Conservation (phyloP, 2,797 vertebrate genomes). For the Betta splendens region DNA sequence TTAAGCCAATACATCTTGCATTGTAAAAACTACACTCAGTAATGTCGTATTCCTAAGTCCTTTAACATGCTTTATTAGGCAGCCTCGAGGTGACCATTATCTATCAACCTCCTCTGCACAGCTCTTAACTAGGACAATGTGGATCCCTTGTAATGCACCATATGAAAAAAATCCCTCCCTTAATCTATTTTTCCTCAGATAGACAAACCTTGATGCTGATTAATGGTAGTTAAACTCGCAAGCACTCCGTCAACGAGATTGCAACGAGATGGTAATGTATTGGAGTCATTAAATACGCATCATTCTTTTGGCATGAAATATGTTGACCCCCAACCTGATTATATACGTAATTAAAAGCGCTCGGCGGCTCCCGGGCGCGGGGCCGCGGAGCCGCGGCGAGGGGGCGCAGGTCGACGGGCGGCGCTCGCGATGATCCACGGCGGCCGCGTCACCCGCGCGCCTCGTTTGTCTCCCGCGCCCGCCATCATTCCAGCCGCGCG, state of each 20-base stretch:
- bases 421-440: slow-evolving; percentile 78
- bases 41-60: slow-evolving; percentile 92
- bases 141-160: slow-evolving; percentile 85
- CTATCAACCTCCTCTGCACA: slow-evolving; percentile 92
- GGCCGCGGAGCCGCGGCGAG: slow-evolving; percentile 57
- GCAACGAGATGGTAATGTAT: slow-evolving; percentile 87
- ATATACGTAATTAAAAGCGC: slow-evolving; percentile 88
- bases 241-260: slow-evolving; percentile 85
- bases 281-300: slow-evolving; percentile 90
- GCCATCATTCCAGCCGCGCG: slow-evolving; percentile 73
- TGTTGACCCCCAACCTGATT: slow-evolving; percentile 89
- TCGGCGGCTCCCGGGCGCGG: slow-evolving; percentile 82
- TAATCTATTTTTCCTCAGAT: slow-evolving; percentile 87
- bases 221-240: slow-evolving; percentile 84
- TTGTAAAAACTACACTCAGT: slow-evolving; percentile 98
- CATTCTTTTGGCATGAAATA: slow-evolving; percentile 91
- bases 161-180: slow-evolving; percentile 81
- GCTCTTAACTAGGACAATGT: slow-evolving; percentile 80
- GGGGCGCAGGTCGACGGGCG: slow-evolving; percentile 71
- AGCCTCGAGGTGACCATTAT: slow-evolving; percentile 95
- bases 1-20: slow-evolving; percentile 99
- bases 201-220: slow-evolving; percentile 89
- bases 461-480: slow-evolving; percentile 78
- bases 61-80: slow-evolving; percentile 99
- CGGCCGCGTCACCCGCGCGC: slow-evolving; percentile 77